phyloP scores from a whole-genome alignment of 2,888 invertebrate genomes.

The Branchinecta sandiegonensis region DNA sequence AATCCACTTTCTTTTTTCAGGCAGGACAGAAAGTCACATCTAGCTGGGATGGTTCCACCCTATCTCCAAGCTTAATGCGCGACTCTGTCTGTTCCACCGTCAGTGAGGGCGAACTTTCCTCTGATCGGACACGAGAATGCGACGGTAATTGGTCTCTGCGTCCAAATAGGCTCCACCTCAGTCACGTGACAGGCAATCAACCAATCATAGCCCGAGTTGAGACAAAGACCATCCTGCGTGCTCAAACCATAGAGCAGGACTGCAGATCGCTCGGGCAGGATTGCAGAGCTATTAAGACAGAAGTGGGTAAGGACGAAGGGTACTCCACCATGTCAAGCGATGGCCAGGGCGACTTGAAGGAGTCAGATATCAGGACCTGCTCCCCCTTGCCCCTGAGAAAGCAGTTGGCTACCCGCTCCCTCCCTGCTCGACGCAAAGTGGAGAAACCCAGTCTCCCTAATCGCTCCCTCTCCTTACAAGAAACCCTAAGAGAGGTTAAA shows the following conservation, averaged over 20 bases:
- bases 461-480: constrained; percentile 23
- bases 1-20: neutral
- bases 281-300: constrained; percentile 55
- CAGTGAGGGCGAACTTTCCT: neutral
- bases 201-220: constrained; percentile 19
- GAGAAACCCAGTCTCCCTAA: constrained; percentile 20
- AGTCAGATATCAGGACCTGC: constrained; percentile 19
- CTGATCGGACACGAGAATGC: neutral
- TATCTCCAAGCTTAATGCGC: neutral
- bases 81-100: constrained; percentile 18
- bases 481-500: constrained; percentile 46
- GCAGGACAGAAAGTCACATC: constrained; percentile 25
- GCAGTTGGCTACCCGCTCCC: constrained; percentile 17
- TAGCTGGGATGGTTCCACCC: constrained; percentile 31
- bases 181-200: neutral
- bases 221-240: constrained; percentile 18
- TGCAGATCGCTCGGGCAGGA: constrained; percentile 39
- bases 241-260: constrained; percentile 9
- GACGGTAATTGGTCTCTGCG: neutral
- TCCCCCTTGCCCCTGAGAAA: constrained; percentile 19
- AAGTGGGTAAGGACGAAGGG: constrained; percentile 62
- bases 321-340: constrained; percentile 73
- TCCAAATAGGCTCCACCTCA: neutral
- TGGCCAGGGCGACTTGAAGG: constrained; percentile 51
- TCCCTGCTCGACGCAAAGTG: constrained; percentile 22